Base-by-base conservation (phyloP, 1,140 invertebrate species). In the Drosophila sproati region DNA sequence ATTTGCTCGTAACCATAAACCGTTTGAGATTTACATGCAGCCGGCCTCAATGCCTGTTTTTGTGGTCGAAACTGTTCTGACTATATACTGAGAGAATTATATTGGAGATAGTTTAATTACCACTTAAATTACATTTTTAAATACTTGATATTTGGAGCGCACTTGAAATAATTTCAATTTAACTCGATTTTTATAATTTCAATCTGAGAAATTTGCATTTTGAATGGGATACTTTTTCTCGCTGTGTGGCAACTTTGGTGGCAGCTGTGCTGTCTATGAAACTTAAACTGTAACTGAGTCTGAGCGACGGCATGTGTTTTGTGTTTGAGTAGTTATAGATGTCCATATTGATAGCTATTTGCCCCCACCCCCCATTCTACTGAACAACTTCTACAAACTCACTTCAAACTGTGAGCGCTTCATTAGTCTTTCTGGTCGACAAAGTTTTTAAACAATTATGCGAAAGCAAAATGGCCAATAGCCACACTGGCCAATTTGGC, bases 21-120 rank as follows among this genome's bases (percentile, higher is more conserved):
- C 77, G 83, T 78, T 89, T 80, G 69, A 74, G 83, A 88, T 89
- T 87, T 87, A 88, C 83, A 87, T 87, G 85, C 82, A 67, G 63
- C 32, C 34, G 37, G 50, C 64, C 62, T 69, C 37, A 37, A 7
- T 29, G 32, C 41, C 39, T 45, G 7, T 7, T 48, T 35, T 28
- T 50, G 29, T 50, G 39, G 39, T n/a, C 39, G 35, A 20, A 20
- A 48, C 45, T 48, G 20, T 48, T 29, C 8, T 41, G 4, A 29
- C n/a, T 20, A 20, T 20, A 20, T 20, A 35, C 10, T 54, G n/a
- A 6, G 10, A 5, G 10, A n/a, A 54, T 2, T 5, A 20, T 5
- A 32, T 52, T 10, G 62, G 79, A 43, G 10, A 43, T 43, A 3
- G 10, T 5, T 43, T 43, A n/a, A 43, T 20, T 20, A 20, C 20